These are phyloP conservation scores for Rhinatrema bivittatum DNA, from an alignment of 2,797 vertebrate species.

Conservation along the genomic window DNA sequence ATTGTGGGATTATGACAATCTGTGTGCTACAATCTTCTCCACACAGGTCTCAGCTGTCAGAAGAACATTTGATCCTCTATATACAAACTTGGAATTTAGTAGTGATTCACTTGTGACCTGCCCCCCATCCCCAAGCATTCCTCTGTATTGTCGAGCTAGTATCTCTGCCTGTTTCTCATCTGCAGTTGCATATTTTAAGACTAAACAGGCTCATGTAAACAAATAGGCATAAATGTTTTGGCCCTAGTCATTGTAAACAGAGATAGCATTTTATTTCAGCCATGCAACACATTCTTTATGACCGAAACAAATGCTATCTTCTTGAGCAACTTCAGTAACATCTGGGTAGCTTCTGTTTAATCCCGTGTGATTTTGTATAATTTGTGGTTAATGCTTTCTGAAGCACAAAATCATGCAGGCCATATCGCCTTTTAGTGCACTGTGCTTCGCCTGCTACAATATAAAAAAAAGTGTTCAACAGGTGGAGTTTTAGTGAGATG, in stretches of 20 bases:
- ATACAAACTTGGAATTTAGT: too few relatives aligned
- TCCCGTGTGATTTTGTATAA: fast-evolving
- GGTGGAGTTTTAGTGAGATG: too few relatives aligned
- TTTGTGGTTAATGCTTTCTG: too few relatives aligned
- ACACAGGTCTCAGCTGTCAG: fast-evolving
- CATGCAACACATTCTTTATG: not conserved
- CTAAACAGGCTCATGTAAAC: fast-evolving
- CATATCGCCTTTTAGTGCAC: too few relatives aligned
- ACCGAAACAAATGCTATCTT: not conserved
- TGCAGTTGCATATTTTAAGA: fast-evolving
- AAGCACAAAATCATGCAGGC: too few relatives aligned
- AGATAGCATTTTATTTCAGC: not conserved
- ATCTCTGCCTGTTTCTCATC: not conserved
- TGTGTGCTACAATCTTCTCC: not conserved
- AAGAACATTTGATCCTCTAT: too few relatives aligned
- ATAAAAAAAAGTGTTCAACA: too few relatives aligned
- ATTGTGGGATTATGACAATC: too few relatives aligned
- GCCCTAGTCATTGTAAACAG: not conserved
- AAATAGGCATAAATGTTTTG: not conserved
- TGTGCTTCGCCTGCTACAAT: too few relatives aligned
- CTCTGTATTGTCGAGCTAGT: too few relatives aligned
- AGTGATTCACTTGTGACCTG: fast-evolving
- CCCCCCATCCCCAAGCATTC: too few relatives aligned
- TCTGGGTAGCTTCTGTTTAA: not conserved
- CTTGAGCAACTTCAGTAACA: not conserved